phyloP scores from a whole-genome alignment of 2,113 vertebrate species.

The Leptodactylus fuscus region DNA sequence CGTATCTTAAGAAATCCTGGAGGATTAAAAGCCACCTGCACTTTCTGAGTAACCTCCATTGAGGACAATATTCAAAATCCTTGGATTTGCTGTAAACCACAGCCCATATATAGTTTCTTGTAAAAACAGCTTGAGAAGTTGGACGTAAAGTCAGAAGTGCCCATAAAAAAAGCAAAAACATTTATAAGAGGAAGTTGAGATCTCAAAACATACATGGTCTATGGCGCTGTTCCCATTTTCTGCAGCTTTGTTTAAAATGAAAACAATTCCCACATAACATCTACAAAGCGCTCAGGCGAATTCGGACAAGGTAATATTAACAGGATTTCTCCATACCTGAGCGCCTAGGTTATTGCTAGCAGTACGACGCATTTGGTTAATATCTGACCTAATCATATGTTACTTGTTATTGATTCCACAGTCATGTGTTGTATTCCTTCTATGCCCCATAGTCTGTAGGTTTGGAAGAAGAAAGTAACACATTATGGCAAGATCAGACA shows the following conservation, averaged over 20 bases:
- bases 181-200: constrained; percentile 38
- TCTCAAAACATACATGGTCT: constrained; percentile 5
- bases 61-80: constrained; percentile 71
- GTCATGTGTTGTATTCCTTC: not conserved
- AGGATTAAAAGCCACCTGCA: constrained; percentile 69
- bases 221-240: constrained; percentile 41
- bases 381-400: not conserved
- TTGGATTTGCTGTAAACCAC: constrained; percentile 59
- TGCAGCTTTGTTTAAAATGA: constrained; percentile 26
- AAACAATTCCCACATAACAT: not conserved
- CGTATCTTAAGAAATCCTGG: constrained; percentile 63
- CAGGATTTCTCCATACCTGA: not conserved
- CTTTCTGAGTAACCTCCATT: constrained; percentile 66
- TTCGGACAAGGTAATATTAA: not conserved
- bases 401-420: not conserved
- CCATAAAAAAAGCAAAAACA: constrained; percentile 36
- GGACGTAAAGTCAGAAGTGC: constrained; percentile 23
- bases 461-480: not conserved
- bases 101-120: not conserved
- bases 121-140: not conserved
- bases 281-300: not conserved
- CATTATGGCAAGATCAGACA: no score
- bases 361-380: not conserved
- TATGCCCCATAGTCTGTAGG: not conserved
- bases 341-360: not conserved